A percentile compares a stretch with the other conserved stretches of the same genome.
Evolutionary conservation across 2,797 vertebrate genomes (phyloP).

Genomic region (Hippopotamyrus pictus): DNA sequence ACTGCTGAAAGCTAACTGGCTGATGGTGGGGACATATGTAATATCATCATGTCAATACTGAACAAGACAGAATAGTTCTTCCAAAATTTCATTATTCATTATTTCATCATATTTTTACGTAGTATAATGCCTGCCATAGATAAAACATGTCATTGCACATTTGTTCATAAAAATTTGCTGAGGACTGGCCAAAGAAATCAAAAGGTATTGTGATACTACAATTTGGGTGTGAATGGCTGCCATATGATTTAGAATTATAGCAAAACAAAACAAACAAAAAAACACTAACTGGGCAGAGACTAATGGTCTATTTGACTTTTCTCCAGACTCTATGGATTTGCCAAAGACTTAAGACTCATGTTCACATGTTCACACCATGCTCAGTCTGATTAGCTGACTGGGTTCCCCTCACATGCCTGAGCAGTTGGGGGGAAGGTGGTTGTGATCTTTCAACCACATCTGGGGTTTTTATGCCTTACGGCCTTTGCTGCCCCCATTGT

Average conservation of each 20-base stretch:
- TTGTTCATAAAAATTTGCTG: background rate
- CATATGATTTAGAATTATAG: background rate
- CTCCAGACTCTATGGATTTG: background rate
- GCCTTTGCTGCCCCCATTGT: background rate
- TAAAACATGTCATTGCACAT: background rate
- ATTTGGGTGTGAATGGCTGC: background rate
- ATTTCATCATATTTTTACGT: background rate
- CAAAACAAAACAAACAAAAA: background rate
- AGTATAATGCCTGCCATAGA: background rate
- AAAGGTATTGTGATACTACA: background rate
- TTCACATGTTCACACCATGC: background rate
- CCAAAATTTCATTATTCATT: no score
- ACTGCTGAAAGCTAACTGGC: background rate
- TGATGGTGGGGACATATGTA: background rate
- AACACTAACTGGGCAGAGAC: background rate
- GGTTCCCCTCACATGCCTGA: background rate
- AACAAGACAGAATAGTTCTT: background rate
- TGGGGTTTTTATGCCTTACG: background rate
- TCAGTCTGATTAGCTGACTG: background rate
- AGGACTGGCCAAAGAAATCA: background rate
- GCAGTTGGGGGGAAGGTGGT: background rate
- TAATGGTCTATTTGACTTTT: background rate
- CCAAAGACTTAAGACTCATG: background rate
- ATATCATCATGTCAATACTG: background rate
- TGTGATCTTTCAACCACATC: background rate